These are phyloP conservation scores for Prenolepis imparis DNA, from an alignment of 2,888 invertebrate species.

Conservation along the genomic window DNA sequence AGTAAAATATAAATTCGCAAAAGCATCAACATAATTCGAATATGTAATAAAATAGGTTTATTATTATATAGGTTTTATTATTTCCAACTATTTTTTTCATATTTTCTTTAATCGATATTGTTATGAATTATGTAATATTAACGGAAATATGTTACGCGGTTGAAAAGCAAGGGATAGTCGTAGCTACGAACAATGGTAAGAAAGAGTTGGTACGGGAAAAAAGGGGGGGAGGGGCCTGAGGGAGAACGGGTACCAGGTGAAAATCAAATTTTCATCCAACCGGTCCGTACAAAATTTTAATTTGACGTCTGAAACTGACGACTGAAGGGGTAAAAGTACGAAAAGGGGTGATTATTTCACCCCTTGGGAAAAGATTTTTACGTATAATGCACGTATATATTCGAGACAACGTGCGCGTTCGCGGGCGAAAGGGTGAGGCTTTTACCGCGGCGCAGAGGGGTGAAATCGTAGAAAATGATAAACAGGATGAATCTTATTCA, in stretches of 20 bases:
- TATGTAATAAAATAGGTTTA: not conserved
- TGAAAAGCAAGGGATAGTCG: constrained; percentile 44
- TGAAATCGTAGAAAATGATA: constrained; percentile 83
- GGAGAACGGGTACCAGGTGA: constrained; percentile 78
- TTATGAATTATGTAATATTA: constrained; percentile 20
- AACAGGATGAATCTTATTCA: constrained; percentile 86
- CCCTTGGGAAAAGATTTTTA: constrained; percentile 84
- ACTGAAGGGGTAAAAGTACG: constrained; percentile 68
- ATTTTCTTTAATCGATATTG: not conserved
- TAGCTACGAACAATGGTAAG: constrained; percentile 40
- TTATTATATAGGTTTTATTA: too few relatives aligned
- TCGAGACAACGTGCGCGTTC: constrained; percentile 61
- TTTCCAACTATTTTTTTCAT: not conserved
- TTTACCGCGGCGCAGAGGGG: constrained; percentile 57
- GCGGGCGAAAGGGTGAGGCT: constrained; percentile 72
- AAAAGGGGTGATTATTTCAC: constrained; percentile 73
- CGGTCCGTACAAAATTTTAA: constrained; percentile 84
- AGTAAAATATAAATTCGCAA: not conserved
- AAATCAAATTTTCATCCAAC: constrained; percentile 81
- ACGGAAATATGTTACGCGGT: constrained; percentile 28
- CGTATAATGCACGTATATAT: constrained; percentile 72
- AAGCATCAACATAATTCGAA: not conserved
- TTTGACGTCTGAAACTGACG: constrained; percentile 82
- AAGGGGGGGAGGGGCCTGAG: constrained; percentile 35
- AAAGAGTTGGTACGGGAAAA: constrained; percentile 47